Base-by-base conservation (phyloP, 2,797 vertebrate genomes). In the Tinamus major region DNA sequence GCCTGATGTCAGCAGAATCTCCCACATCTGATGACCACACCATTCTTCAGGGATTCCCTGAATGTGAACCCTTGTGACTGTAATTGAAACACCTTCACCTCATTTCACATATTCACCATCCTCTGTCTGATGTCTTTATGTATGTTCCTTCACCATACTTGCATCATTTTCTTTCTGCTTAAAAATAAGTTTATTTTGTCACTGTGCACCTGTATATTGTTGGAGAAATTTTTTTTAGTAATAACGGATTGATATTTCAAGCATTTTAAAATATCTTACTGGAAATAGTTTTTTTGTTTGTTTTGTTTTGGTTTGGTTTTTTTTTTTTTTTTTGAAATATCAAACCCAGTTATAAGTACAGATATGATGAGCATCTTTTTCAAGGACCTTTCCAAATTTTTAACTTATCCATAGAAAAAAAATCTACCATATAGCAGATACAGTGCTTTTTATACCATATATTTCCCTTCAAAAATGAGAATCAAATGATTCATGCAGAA, bases 61-160 rank as follows among this genome's bases (percentile, higher is more conserved):
- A 95, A 58, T 96, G 93, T 95, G 89, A 95, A 95, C 87, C 76
- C 49, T 94, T 93, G 90, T 93, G 84, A 89, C 75, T 96, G 93
- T 95, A 95, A 96, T 87, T 92, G 89, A 37, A 67, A 89, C 85
- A 79, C 48, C 79, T 92, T 90, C 85, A 58, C 72, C 91, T 49
- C 91, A 93, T 94, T 95, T 96, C 87, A 77, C 71, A 41, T 93
- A 67, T 64, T 84, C 91, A 81, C 68, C 72, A 68, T 84, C 86
- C 74, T 89, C 81, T 56, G 3, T 87, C 87, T 92, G 55, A 63
- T 67, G 71, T 6, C 76, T 87, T n/a, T 92, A 10, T 1, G 62
- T 89, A 67, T 95, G 89, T 96, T 96, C 95, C 95, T 96, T 96
- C 95, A 96, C 95, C 94, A 93, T 96, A 83, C 85, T 87, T 91